Conservation (phyloP, 2,888 invertebrate species). For the Scaptomyza polygonia region DNA sequence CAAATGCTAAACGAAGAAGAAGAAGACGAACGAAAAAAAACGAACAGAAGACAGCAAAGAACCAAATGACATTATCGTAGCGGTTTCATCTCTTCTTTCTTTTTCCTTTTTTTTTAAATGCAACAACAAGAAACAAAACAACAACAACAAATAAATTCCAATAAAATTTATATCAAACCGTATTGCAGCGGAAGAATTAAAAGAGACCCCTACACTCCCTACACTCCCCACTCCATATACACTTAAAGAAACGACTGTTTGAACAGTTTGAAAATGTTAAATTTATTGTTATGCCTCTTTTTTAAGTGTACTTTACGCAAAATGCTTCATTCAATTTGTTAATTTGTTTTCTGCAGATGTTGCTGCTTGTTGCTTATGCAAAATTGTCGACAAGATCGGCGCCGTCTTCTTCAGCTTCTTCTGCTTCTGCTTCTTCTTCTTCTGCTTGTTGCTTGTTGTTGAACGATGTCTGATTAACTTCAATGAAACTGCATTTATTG, state of each 20-base stretch:
- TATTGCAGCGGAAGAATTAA: constrained; percentile 27
- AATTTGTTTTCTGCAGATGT: constrained; percentile 48
- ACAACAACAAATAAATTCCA: constrained; percentile 63
- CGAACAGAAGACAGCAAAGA: constrained; percentile 21
- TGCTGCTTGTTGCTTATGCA: constrained; percentile 45
- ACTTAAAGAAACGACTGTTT: too few species aligned
- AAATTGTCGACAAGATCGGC: constrained; percentile 51
- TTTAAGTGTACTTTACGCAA: constrained; percentile 39
- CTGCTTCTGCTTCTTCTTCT: neutral
- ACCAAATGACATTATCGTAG: constrained; percentile 65
- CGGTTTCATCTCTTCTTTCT: constrained; percentile 58
- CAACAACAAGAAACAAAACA: constrained; percentile 14
- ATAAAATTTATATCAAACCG: constrained; percentile 53
- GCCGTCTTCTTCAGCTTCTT: constrained; percentile 44
- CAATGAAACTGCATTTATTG: constrained; percentile 78
- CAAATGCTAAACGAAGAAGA: constrained; percentile 39
- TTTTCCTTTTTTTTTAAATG: too few species aligned
- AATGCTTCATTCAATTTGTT: constrained; percentile 64
- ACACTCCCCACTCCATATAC: too few species aligned
- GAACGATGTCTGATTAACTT: constrained; percentile 72
- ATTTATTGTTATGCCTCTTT: too few species aligned
- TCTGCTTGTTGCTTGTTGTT: neutral
- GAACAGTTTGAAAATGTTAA: too few species aligned
- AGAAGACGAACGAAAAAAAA: too few species aligned
- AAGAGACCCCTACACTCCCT: too few species aligned